phyloP scores from a whole-genome alignment of 2,888 invertebrate species.

The Spatulosminthurus flaviceps region DNA sequence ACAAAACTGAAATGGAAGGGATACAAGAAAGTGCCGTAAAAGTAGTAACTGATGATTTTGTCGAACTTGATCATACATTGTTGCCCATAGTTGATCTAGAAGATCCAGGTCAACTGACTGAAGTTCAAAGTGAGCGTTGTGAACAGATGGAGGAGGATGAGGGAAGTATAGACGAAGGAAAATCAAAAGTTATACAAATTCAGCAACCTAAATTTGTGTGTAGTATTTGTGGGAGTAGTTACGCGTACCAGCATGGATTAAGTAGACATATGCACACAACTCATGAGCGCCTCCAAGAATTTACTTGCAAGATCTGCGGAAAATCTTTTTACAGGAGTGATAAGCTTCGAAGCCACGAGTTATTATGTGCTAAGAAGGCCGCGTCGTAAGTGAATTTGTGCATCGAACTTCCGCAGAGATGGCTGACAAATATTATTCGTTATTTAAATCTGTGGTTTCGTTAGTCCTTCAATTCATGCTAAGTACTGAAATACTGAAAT shows the following conservation, averaged over 20 bases:
- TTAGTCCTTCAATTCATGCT: too few relatives aligned
- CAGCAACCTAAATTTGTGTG: constrained; percentile 21
- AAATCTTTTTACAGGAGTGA: not conserved
- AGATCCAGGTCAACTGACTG: not conserved
- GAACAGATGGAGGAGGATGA: constrained; percentile 15
- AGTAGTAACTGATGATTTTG: not conserved
- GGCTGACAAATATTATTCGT: too few relatives aligned
- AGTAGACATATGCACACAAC: constrained; percentile 8
- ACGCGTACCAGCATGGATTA: constrained; percentile 22
- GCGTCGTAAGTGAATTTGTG: not conserved
- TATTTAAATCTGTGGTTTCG: too few relatives aligned
- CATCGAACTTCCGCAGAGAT: not conserved
- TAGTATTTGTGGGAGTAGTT: constrained; percentile 6
- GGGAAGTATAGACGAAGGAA: not conserved
- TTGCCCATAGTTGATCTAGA: not conserved
- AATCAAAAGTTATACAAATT: not conserved
- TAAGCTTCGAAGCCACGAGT: constrained; percentile 4
- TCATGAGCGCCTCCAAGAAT: not conserved
- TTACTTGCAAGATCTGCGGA: constrained; percentile 16
- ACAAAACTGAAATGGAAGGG: not conserved
- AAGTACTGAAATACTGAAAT: too few relatives aligned
- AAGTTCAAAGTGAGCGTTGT: not conserved
- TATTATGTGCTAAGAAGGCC: not conserved
- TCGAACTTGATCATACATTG: not conserved
- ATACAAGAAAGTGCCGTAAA: not conserved